A percentile compares a stretch with the other conserved stretches of the same genome.
Evolutionary conservation across 1,140 invertebrate species (phyloP).

Genomic region (Homarus americanus): DNA sequence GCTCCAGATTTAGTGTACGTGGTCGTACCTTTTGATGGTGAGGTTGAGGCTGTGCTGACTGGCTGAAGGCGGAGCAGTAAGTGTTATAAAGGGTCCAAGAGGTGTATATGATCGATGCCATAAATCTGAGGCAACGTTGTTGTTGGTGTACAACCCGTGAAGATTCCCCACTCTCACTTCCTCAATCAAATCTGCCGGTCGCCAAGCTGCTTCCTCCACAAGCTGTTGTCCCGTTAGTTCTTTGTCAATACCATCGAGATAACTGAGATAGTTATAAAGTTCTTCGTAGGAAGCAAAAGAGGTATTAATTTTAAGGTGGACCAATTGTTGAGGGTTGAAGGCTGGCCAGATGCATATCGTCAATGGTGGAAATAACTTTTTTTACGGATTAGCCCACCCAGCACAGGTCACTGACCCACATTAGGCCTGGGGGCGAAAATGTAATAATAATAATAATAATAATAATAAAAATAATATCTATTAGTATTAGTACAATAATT

Average conservation of each 20-base stretch:
- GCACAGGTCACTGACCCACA: background rate
- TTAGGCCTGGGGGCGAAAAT: too few relatives aligned
- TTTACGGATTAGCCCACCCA: too few relatives aligned
- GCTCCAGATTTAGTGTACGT: background rate
- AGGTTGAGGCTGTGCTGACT: background rate
- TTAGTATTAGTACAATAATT: too few relatives aligned
- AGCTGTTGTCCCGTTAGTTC: constrained; percentile 5
- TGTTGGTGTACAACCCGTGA: constrained; percentile 18
- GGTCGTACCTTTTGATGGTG: constrained; percentile 19
- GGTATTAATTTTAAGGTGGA: background rate
- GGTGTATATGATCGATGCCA: constrained; percentile 37
- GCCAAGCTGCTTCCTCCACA: constrained; percentile 38
- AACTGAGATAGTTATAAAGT: background rate
- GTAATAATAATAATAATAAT: too few relatives aligned
- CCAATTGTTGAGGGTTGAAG: constrained; percentile 19
- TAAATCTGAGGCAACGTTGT: background rate
- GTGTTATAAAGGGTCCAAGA: constrained; percentile 33
- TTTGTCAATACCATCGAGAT: constrained; percentile 20
- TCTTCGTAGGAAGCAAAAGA: background rate
- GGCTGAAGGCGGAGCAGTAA: constrained; percentile 21
- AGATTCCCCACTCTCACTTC: constrained; percentile 18
- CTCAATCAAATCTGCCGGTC: constrained; percentile 14
- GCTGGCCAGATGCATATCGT: constrained; percentile 27
- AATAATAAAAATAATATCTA: too few relatives aligned
- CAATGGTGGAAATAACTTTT: constrained; percentile 18